Conservation (phyloP, 2,113 vertebrate genomes). For the Oreotrochilus melanogaster region DNA sequence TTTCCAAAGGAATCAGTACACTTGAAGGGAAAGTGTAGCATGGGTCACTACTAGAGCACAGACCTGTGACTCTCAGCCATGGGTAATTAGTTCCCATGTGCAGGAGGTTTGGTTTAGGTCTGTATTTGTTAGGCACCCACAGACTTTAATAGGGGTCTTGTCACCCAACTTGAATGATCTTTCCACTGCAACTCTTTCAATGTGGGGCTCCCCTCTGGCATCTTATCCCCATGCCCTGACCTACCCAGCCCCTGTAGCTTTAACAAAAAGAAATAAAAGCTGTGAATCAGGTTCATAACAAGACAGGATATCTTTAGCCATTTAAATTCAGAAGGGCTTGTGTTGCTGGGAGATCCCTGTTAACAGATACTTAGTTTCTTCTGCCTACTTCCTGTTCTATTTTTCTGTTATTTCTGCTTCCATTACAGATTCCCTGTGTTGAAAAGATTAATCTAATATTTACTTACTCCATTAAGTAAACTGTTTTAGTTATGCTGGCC, state of each 20-base stretch:
- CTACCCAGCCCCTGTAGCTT: neutral
- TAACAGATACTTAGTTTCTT: neutral
- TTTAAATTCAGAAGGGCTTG: neutral
- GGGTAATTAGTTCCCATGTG: neutral
- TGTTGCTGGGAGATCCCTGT: neutral
- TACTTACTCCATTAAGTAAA: neutral
- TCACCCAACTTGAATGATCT: neutral
- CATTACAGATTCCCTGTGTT: neutral
- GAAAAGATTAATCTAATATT: neutral
- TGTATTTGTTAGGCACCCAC: neutral
- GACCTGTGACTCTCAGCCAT: neutral
- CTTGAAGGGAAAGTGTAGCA: neutral
- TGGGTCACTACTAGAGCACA: neutral
- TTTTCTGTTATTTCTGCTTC: neutral
- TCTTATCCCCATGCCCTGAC: neutral
- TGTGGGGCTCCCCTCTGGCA: neutral
- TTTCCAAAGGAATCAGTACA: constrained; percentile 34
- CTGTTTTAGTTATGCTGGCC: neutral
- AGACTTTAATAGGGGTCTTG: neutral
- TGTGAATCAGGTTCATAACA: neutral
- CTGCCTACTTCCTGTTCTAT: neutral
- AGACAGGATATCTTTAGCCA: neutral
- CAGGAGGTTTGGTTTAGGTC: neutral
- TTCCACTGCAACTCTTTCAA: neutral
- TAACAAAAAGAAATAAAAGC: neutral